phyloP scores from a whole-genome alignment of 2,888 invertebrate species.

The Drosophila meridionalis region DNA sequence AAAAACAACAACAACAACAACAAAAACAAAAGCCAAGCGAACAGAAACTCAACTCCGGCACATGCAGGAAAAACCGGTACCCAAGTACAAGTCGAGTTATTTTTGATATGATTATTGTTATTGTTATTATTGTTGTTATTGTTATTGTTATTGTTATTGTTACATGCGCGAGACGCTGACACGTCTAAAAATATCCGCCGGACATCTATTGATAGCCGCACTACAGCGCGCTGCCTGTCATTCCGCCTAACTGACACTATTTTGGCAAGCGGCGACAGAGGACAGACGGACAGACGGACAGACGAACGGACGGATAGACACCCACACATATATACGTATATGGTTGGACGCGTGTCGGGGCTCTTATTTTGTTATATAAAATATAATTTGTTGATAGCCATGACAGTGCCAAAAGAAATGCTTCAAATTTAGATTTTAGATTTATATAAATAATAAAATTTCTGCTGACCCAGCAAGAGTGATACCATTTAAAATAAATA shows the following conservation, averaged over 20 bases:
- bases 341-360: neutral
- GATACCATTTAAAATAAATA: neutral
- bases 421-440: neutral
- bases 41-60: slow-evolving; percentile 18
- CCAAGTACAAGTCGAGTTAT: slow-evolving; percentile 22
- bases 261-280: slow-evolving; percentile 42
- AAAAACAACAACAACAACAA: neutral
- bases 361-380: neutral
- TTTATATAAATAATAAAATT: neutral
- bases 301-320: neutral
- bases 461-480: neutral
- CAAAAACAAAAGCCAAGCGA: neutral
- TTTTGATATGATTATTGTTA: slow-evolving; percentile 27
- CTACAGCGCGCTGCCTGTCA: slow-evolving; percentile 32
- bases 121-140: slow-evolving; percentile 18
- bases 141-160: slow-evolving; percentile 30
- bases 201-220: slow-evolving; percentile 56
- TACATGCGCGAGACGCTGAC: slow-evolving; percentile 45
- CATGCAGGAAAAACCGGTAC: slow-evolving; percentile 42
- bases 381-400: neutral
- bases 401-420: neutral
- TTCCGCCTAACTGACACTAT: slow-evolving; percentile 31
- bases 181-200: slow-evolving; percentile 52
- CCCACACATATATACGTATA: neutral
- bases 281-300: slow-evolving; percentile 10